Evolutionary conservation across 2,797 vertebrate genomes (phyloP).

Genomic region (Halcyon smyrnensis): DNA sequence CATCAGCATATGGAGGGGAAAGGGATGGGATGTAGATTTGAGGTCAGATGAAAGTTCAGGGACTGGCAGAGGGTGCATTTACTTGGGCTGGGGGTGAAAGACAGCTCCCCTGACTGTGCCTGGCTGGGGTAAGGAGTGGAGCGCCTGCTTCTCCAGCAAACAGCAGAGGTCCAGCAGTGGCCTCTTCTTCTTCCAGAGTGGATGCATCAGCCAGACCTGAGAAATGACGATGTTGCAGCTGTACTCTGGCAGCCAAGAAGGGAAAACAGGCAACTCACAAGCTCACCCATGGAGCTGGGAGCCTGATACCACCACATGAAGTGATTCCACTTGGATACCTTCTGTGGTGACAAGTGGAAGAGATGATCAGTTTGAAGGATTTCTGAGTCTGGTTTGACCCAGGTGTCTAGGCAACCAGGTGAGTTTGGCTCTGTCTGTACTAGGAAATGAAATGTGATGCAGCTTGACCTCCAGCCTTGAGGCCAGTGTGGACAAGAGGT

Average conservation of each 20-base stretch:
- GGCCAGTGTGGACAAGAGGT: background rate
- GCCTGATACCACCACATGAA: background rate
- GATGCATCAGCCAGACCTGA: background rate
- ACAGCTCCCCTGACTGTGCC: background rate
- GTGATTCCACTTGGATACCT: background rate
- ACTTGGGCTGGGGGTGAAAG: fast-evolving
- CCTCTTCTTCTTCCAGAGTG: background rate
- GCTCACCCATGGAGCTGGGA: background rate
- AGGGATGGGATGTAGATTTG: background rate
- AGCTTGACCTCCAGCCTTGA: background rate
- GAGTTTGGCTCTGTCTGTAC: background rate
- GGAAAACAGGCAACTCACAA: background rate
- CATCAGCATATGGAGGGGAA: background rate
- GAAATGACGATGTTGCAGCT: background rate
- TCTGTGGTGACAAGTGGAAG: background rate
- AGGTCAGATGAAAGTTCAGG: background rate
- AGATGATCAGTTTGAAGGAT: background rate
- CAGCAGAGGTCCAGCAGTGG: background rate
- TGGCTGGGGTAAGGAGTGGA: background rate
- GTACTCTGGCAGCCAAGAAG: background rate
- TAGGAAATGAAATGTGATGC: background rate
- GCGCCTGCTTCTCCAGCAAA: background rate
- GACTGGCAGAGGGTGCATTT: background rate
- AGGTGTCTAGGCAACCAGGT: background rate
- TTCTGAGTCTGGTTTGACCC: background rate